These are phyloP conservation scores for Leptinotarsa defecta DNA, from an alignment of 1,140 invertebrate genomes.

Conservation along the genomic window DNA sequence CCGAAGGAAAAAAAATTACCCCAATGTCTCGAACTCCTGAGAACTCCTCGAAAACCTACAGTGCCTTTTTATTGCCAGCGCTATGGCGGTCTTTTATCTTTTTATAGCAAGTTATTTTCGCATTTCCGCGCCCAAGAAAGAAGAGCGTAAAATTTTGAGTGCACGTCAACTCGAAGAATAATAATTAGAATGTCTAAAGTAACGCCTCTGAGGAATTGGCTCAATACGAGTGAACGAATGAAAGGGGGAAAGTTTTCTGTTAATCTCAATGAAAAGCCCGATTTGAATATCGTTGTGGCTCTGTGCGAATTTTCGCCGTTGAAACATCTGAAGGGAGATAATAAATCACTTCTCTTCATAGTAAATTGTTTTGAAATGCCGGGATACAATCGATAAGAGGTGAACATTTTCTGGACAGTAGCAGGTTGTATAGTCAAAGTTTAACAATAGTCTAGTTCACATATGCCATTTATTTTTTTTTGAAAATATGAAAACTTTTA, in stretches of 20 bases:
- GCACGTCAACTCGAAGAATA: conserved; percentile 23
- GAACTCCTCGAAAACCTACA: conserved; percentile 15
- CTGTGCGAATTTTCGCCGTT: not conserved
- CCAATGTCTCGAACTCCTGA: not conserved
- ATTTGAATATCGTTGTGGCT: conserved; percentile 7
- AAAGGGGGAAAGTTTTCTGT: conserved; percentile 15
- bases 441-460: no score
- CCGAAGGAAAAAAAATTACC: not conserved
- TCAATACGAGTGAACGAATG: not conserved
- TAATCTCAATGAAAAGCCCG: conserved; percentile 19
- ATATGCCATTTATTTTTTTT: no score
- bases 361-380: no score
- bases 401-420: no score
- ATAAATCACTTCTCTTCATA: not conserved
- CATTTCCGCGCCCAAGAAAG: conserved; percentile 16
- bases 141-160: conserved; percentile 21
- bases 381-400: no score
- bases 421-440: no score
- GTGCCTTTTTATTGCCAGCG: conserved; percentile 16
- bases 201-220: conserved; percentile 22
- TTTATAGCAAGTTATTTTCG: conserved; percentile 24
- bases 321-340: not conserved
- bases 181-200: conserved; percentile 22
- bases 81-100: conserved; percentile 11
- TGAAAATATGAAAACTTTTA: no score